These are phyloP conservation scores for Meles meles DNA, from an alignment of 2,113 vertebrate species.

Conservation along the genomic window DNA sequence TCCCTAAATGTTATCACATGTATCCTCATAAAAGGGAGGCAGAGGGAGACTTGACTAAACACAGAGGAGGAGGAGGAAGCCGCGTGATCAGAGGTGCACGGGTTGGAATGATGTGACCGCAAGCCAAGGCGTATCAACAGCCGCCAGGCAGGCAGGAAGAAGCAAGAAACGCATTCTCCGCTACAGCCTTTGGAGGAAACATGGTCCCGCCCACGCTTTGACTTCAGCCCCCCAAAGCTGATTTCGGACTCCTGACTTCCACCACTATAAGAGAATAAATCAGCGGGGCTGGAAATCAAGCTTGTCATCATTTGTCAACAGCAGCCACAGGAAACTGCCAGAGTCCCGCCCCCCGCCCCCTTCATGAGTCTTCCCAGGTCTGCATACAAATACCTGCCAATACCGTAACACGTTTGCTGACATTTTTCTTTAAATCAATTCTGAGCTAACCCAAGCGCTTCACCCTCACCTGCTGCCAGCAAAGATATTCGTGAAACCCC, in stretches of 20 bases:
- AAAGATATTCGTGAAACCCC: neutral
- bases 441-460: neutral
- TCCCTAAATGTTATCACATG: neutral
- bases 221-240: neutral
- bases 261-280: neutral
- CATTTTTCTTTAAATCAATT: neutral
- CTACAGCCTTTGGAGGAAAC: neutral
- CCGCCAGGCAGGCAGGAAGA: neutral
- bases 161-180: neutral
- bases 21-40: neutral
- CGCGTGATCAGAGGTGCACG: neutral
- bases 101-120: accelerated
- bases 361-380: neutral
- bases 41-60: neutral
- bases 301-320: neutral
- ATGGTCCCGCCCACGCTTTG: neutral
- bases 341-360: neutral
- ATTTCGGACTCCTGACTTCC: neutral
- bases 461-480: neutral
- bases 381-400: accelerated
- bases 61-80: neutral
- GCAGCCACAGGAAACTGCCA: neutral
- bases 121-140: neutral
- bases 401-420: neutral
- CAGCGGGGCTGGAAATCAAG: neutral